phyloP scores from a whole-genome alignment of 1,140 invertebrate species.

The Pollicipes pollicipes region DNA sequence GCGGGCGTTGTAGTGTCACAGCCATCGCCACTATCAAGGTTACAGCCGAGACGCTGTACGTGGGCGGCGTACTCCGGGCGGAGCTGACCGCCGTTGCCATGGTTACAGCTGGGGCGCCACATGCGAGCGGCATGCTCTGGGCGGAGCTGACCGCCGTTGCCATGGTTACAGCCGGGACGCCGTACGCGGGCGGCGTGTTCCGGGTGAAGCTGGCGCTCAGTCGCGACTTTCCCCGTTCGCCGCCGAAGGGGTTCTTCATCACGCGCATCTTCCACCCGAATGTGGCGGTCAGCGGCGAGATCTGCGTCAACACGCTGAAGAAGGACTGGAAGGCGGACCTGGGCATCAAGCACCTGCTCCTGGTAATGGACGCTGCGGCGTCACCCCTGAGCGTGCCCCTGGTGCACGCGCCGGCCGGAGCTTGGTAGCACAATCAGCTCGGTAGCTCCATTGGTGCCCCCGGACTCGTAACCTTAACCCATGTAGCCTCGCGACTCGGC shows the following conservation, averaged over 20 bases:
- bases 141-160: no score
- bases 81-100: no score
- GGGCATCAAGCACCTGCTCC: slow-evolving; percentile 85
- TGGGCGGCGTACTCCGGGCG: not conserved
- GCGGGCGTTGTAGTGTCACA: no score
- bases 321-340: slow-evolving; percentile 93
- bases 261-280: slow-evolving; percentile 97
- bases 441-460: no score
- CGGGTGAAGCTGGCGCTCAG: slow-evolving; percentile 74
- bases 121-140: not conserved
- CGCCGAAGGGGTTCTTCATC: slow-evolving; percentile 86
- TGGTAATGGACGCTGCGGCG: no score
- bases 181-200: slow-evolving; percentile 66
- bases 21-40: slow-evolving; percentile 3
- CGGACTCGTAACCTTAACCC: no score
- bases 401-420: no score
- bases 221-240: slow-evolving; percentile 79
- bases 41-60: not conserved
- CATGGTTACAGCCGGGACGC: slow-evolving; percentile 47
- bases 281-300: slow-evolving; percentile 82
- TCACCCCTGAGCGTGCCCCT: no score
- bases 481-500: no score
- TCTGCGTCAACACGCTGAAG: slow-evolving; percentile 92
- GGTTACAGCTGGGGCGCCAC: no score
- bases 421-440: no score